phyloP scores from a whole-genome alignment of 2,888 invertebrate genomes.

The Drosophila helvetica region DNA sequence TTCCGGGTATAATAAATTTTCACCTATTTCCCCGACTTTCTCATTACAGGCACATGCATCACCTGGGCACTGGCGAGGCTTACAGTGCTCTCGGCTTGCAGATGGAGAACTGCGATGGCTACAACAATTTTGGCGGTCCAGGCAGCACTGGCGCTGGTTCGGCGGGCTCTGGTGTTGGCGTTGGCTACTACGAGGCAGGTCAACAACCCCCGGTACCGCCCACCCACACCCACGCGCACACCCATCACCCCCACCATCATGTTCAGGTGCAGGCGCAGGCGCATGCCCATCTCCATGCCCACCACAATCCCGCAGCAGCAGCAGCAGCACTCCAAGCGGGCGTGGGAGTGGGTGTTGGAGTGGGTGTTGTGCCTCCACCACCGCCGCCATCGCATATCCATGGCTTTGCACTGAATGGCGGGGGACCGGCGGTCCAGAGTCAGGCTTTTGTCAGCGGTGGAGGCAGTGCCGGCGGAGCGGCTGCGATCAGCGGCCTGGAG shows the following conservation, averaged over 20 bases:
- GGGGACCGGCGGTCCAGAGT: slow-evolving; percentile 42
- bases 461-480: slow-evolving; percentile 80
- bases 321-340: slow-evolving; percentile 35
- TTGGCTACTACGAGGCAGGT: slow-evolving; percentile 72
- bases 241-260: slow-evolving; percentile 85
- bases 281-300: slow-evolving; percentile 75
- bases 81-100: slow-evolving; percentile 79
- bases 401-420: slow-evolving; percentile 65
- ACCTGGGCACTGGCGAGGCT: slow-evolving; percentile 68
- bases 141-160: slow-evolving; percentile 45
- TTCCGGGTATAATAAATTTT: too few relatives aligned
- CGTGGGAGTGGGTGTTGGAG: slow-evolving; percentile 40
- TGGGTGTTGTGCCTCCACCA: slow-evolving; percentile 69
- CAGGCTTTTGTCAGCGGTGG: slow-evolving; percentile 64
- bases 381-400: slow-evolving; percentile 80
- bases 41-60: slow-evolving; percentile 68
- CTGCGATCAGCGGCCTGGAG: slow-evolving; percentile 88
- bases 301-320: slow-evolving; percentile 56
- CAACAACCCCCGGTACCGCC: slow-evolving; percentile 83
- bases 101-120: slow-evolving; percentile 81
- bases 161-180: slow-evolving; percentile 14
- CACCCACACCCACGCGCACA: slow-evolving; percentile 85
- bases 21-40: not conserved
- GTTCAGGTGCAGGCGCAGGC: slow-evolving; percentile 85
- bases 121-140: slow-evolving; percentile 72